Evolutionary conservation across 2,113 vertebrate species (phyloP).

Genomic region (Erythrocercus mccallii): DNA sequence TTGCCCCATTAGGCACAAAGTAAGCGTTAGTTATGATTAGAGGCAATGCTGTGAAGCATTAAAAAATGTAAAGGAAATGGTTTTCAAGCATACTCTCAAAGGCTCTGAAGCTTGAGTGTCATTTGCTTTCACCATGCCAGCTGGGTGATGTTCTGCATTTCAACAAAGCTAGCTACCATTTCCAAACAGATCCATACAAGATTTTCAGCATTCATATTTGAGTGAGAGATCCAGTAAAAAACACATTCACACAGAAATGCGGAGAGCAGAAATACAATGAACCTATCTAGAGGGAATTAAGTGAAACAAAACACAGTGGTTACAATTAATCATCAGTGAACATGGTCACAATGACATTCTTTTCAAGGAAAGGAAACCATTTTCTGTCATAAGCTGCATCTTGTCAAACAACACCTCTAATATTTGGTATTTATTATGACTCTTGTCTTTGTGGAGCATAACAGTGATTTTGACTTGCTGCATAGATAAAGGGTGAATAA

Average conservation of each 20-base stretch:
- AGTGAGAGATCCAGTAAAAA: neutral
- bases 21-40: conserved; percentile 59
- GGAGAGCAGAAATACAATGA: neutral
- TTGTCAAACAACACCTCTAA: conserved; percentile 41
- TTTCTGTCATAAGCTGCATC: conserved; percentile 33
- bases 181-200: neutral
- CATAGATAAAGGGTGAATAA: conserved; percentile 21
- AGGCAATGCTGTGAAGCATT: conserved; percentile 56
- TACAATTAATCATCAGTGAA: conserved; percentile 30
- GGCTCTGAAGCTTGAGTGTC: conserved; percentile 3
- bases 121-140: conserved; percentile 17
- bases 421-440: neutral
- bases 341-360: neutral
- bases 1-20: conserved; percentile 67
- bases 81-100: conserved; percentile 19
- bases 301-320: conserved; percentile 42
- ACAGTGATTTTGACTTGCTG: neutral
- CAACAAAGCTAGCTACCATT: conserved; percentile 35
- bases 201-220: neutral
- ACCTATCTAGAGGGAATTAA: neutral
- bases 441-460: neutral
- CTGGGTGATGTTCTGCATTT: conserved; percentile 11
- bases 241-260: neutral
- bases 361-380: neutral
- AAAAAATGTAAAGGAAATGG: conserved; percentile 53